Base-by-base conservation (phyloP, 2,888 invertebrate species). In the Piscicola geometra region DNA sequence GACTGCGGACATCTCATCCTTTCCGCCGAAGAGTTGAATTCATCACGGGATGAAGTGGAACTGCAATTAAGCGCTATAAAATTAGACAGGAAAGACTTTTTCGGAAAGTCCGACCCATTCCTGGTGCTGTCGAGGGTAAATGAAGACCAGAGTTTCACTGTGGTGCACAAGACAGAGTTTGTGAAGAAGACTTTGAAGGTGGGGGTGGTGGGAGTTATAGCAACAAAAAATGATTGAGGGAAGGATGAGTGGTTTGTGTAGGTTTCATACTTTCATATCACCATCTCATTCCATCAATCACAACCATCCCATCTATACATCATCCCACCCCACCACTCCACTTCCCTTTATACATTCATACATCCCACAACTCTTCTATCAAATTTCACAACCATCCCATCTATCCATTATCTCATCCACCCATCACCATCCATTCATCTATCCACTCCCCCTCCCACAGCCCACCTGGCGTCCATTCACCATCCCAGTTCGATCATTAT, bases 111-210 rank as follows among this genome's bases (percentile, higher is more conserved):
- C 28, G 87, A 88, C 80, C 88, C 88, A 0, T 88, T 86, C 78
- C 80, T 88, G 15, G 81, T 85, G n/a, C 83, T 88, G 76, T 84
- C 84, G 77, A 82, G 86, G 77, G 83, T 83, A 30, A 87, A 87
- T 81, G 87, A 86, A 78, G 87, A 87, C 79, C 67, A 67, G 28
- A 75, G 67, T 71, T 87, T 84, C 78, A 84, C 87, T 75, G 83
- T 88, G 9, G 88, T 88, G 0, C 87, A 88, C 80, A 86, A 88
- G 80, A 88, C 88, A 60, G 89, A 89, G 81, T 86, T 86, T 21
- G 84, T 87, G 71, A 87, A 86, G 81, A 87, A 86, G 77, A 87
- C 87, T 15, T 81, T 87, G 64, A 87, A 88, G n/a, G 60, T 56
- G 25, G 21, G 60, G 15, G n/a, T 56, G 81, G 5, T 41, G 41